Percentiles rank a stretch among this genome's conserved stretches.
Conservation (phyloP, 92 coral and sea anemone genomes). For the Epizoanthus scotinus region DNA sequence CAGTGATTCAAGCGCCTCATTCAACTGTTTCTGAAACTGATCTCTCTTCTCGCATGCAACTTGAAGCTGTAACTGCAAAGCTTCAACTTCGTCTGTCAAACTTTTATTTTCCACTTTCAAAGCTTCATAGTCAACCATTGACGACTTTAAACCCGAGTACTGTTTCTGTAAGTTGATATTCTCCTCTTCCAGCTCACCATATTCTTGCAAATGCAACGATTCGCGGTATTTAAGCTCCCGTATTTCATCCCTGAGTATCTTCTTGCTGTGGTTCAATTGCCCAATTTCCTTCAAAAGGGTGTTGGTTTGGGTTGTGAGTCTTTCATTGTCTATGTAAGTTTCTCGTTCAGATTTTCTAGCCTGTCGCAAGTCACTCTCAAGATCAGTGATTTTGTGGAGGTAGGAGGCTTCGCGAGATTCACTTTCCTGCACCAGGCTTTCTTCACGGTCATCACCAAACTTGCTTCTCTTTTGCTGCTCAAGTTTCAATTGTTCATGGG, state of each 20-base stretch:
- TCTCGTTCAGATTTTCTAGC: conserved; percentile 90
- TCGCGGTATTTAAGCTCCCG: conserved; percentile 86
- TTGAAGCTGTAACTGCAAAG: conserved; percentile 86
- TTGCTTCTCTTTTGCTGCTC: conserved; percentile 93
- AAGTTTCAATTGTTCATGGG: conserved; percentile 89
- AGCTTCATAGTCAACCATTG: conserved; percentile 95
- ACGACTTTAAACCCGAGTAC: conserved; percentile 81
- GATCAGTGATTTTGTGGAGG: conserved; percentile 88
- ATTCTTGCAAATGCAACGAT: conserved; percentile 81
- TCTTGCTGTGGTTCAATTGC: conserved; percentile 78
- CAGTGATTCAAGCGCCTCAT: conserved; percentile 88
- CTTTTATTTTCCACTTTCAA: conserved; percentile 96
- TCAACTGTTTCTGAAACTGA: conserved; percentile 86
- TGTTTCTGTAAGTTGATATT: conserved; percentile 91
- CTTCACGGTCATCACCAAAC: conserved; percentile 97
- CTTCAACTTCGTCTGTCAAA: conserved; percentile 89
- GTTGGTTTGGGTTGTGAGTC: conserved; percentile 73
- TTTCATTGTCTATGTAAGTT: conserved; percentile 75
- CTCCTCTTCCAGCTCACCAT: conserved; percentile 93
- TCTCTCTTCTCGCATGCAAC: conserved; percentile 90
- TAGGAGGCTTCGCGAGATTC: conserved; percentile 94
- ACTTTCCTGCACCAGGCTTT: conserved; percentile 90
- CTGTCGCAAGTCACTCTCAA: conserved; percentile 85
- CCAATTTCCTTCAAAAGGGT: conserved; percentile 83
- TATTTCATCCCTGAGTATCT: conserved; percentile 74